Percentiles rank a stretch among this genome's conserved stretches.
These are phyloP conservation scores for Enteromius treurensis DNA, from an alignment of 2,797 vertebrate species.

Conservation along the genomic window DNA sequence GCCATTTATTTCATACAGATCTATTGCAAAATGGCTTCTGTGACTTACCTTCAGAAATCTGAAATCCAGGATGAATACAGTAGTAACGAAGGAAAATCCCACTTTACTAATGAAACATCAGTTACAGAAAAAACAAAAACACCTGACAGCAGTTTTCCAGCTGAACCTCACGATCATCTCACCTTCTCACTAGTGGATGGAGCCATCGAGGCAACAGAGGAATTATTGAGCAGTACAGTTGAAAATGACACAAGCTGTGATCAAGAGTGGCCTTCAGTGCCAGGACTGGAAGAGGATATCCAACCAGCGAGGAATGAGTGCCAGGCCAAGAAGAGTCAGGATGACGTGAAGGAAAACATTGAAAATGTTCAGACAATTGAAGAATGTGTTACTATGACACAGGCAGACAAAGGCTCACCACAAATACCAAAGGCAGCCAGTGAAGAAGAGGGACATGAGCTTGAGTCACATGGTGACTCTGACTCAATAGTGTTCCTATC, in stretches of 20 bases:
- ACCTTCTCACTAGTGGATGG: slow-evolving; percentile 46
- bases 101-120: slow-evolving; percentile 38
- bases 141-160: slow-evolving; percentile 33
- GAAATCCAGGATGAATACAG: slow-evolving; percentile 52
- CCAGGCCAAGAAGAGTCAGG: background rate
- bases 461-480: slow-evolving; percentile 48
- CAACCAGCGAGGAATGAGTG: background rate
- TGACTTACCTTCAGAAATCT: slow-evolving; percentile 53
- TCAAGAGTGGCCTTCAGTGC: slow-evolving; percentile 52
- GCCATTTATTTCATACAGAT: slow-evolving; percentile 56
- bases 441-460: slow-evolving; percentile 36
- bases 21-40: slow-evolving; percentile 63
- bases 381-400: background rate
- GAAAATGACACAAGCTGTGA: background rate
- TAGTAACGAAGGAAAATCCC: slow-evolving; percentile 41
- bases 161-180: background rate
- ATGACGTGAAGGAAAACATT: background rate
- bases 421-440: background rate
- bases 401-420: background rate
- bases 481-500: slow-evolving; percentile 48
- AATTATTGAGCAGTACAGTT: slow-evolving; percentile 10
- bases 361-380: background rate
- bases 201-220: slow-evolving; percentile 42
- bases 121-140: background rate
- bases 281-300: slow-evolving; percentile 32